These are phyloP conservation scores for Trichonephila clavata DNA, from an alignment of 1,140 invertebrate species.

Conservation along the genomic window DNA sequence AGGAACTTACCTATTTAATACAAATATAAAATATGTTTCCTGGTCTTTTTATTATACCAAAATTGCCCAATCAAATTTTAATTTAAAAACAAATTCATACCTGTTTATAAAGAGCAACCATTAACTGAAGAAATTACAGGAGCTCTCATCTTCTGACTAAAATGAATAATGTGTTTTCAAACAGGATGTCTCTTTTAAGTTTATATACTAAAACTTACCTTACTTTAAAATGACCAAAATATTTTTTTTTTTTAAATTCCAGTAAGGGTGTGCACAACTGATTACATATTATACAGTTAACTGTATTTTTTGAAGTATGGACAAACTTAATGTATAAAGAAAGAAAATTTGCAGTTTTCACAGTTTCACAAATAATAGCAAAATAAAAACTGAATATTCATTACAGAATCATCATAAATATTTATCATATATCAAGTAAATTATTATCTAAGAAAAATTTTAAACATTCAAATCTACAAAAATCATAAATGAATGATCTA, in stretches of 20 bases:
- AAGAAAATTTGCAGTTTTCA: not conserved
- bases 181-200: slow-evolving; percentile 5
- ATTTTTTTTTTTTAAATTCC: slow-evolving; percentile 17
- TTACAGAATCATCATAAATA: not conserved
- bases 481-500: not conserved
- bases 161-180: slow-evolving; percentile 23
- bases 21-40: not conserved
- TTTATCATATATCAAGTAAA: not conserved
- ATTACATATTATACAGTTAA: not conserved
- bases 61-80: not conserved
- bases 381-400: not conserved
- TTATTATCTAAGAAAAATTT: no score
- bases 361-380: not conserved
- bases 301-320: not conserved
- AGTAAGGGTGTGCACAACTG: slow-evolving; percentile 63
- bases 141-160: slow-evolving; percentile 46
- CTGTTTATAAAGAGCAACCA: slow-evolving; percentile 53
- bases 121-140: slow-evolving; percentile 42
- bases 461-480: no score
- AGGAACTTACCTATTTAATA: slow-evolving; percentile 51
- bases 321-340: not conserved
- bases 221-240: not conserved
- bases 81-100: slow-evolving; percentile 59
- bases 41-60: not conserved
- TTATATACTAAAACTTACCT: slow-evolving; percentile 52